phyloP scores from a whole-genome alignment of 2,888 invertebrate genomes.

The Lottia gigantea region DNA sequence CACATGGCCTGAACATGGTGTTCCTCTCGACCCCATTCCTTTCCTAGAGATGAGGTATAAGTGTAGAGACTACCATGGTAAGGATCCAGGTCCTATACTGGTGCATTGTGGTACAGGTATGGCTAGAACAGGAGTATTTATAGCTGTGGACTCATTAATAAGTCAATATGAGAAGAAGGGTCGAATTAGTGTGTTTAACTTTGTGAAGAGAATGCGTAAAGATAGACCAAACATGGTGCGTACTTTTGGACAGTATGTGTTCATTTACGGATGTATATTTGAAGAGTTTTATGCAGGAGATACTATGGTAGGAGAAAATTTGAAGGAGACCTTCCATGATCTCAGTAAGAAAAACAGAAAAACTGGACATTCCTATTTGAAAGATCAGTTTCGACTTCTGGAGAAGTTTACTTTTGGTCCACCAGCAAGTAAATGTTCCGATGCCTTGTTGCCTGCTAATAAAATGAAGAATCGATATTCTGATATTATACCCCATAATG shows the following conservation, averaged over 20 bases:
- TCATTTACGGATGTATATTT: constrained; percentile 65
- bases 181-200: constrained; percentile 60
- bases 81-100: constrained; percentile 48
- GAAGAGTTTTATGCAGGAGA: constrained; percentile 61
- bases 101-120: constrained; percentile 68
- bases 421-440: constrained; percentile 38
- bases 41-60: constrained; percentile 60
- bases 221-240: constrained; percentile 63
- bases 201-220: constrained; percentile 57
- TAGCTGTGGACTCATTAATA: constrained; percentile 64
- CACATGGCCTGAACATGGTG: constrained; percentile 65
- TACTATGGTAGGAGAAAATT: constrained; percentile 50
- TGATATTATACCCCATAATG: constrained; percentile 57
- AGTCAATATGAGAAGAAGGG: constrained; percentile 62
- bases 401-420: constrained; percentile 52
- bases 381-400: constrained; percentile 60
- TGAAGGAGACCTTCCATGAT: constrained; percentile 49
- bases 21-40: constrained; percentile 60
- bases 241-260: constrained; percentile 63
- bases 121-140: constrained; percentile 63
- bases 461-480: constrained; percentile 58
- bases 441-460: constrained; percentile 50
- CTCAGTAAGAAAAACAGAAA: constrained; percentile 49
- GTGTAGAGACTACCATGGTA: constrained; percentile 39
- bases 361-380: constrained; percentile 54